Conservation (phyloP, 2,888 invertebrate species). For the Drosophila monieri region DNA sequence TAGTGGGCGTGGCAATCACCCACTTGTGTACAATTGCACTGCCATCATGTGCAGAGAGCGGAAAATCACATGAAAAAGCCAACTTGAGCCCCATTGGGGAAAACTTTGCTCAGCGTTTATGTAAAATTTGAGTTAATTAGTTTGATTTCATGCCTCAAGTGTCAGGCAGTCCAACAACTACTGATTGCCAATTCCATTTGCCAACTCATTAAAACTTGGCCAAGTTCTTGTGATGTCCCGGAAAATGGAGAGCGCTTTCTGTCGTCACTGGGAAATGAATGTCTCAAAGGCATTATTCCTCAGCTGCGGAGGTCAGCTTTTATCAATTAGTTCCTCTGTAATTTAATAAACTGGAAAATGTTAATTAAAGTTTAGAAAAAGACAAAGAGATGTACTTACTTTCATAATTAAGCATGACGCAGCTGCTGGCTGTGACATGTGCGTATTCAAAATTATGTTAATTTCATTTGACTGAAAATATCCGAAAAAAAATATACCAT, state of each 20-base stretch:
- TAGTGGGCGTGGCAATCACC: slow-evolving; percentile 5
- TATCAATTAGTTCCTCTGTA: slow-evolving; percentile 29
- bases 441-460: neutral
- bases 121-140: slow-evolving; percentile 59
- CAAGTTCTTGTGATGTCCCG: slow-evolving; percentile 25
- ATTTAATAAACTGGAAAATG: slow-evolving; percentile 25
- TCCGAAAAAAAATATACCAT: neutral
- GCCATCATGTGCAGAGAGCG: slow-evolving; percentile 49
- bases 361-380: slow-evolving; percentile 21
- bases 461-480: neutral
- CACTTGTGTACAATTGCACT: slow-evolving; percentile 28
- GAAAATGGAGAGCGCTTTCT: slow-evolving; percentile 35
- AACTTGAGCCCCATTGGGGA: slow-evolving; percentile 20
- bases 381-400: neutral
- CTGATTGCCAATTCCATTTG: slow-evolving; percentile 55
- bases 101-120: slow-evolving; percentile 40
- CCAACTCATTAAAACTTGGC: slow-evolving; percentile 59
- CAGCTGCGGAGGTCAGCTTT: slow-evolving; percentile 7
- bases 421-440: neutral
- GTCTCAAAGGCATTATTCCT: slow-evolving; percentile 3
- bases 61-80: slow-evolving; percentile 47
- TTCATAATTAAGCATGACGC: neutral
- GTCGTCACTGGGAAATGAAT: slow-evolving; percentile 28
- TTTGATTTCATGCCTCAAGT: slow-evolving; percentile 57
- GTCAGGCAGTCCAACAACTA: slow-evolving; percentile 35